phyloP scores from a whole-genome alignment of 35 echinoderm and acorn worm species.

The Hemicentrotus pulcherrimus region DNA sequence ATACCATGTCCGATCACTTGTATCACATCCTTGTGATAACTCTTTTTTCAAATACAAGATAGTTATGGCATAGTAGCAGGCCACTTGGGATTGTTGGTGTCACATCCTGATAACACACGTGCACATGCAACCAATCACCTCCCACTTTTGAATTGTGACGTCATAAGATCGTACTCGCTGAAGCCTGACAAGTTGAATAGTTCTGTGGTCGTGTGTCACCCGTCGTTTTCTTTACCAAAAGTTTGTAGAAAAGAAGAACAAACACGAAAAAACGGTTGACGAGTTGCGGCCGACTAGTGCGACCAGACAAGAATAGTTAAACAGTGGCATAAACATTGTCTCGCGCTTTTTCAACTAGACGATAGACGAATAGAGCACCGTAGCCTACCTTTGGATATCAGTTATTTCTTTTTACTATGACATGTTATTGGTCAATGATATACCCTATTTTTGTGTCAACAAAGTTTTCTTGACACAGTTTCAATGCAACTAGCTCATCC shows the following conservation, averaged over 20 bases:
- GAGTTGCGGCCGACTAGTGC: neutral
- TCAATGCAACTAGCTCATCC: neutral
- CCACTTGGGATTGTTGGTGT: neutral
- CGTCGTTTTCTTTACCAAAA: neutral
- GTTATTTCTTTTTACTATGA: no score
- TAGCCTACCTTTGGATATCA: neutral
- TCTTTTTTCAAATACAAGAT: no score
- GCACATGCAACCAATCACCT: neutral
- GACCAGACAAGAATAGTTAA: neutral
- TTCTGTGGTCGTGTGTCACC: neutral
- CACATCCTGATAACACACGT: neutral
- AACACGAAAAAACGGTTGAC: neutral
- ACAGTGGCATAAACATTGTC: neutral
- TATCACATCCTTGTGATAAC: no score
- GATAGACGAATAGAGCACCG: neutral
- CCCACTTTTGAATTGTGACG: neutral
- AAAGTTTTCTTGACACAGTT: neutral
- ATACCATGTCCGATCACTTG: no score
- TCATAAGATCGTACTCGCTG: neutral
- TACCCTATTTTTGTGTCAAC: no score
- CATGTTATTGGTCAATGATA: no score
- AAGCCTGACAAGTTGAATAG: slow-evolving; percentile 42
- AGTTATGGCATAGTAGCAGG: no score
- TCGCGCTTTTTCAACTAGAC: neutral
- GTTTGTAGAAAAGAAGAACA: neutral